These are phyloP conservation scores for Sphaerophoria rueppellii DNA, from an alignment of 2,888 invertebrate species.

Conservation along the genomic window DNA sequence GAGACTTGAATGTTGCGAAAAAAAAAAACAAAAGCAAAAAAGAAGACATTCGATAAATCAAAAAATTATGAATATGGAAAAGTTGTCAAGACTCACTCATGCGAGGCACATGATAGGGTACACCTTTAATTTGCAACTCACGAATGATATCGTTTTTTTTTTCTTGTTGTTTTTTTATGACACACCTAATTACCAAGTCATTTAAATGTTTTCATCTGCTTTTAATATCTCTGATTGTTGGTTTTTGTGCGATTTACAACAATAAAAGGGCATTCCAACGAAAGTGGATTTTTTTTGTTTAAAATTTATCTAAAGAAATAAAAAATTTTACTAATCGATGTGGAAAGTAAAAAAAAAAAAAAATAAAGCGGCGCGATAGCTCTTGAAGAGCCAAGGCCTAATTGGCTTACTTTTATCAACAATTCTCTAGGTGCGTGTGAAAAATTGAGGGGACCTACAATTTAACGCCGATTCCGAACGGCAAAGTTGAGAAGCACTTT, in stretches of 20 bases:
- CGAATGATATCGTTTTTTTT: background rate
- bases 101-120: slow-evolving; percentile 18
- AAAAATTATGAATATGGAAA: slow-evolving; percentile 17
- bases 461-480: too few relatives aligned
- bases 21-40: background rate
- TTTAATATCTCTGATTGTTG: background rate
- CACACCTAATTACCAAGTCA: slow-evolving; percentile 18
- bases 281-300: too few relatives aligned
- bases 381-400: too few relatives aligned
- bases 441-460: too few relatives aligned
- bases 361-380: too few relatives aligned
- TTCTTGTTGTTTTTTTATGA: background rate
- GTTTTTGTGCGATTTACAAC: background rate
- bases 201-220: background rate
- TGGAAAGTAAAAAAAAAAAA: too few relatives aligned
- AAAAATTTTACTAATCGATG: too few relatives aligned
- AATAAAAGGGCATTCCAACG: background rate
- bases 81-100: slow-evolving; percentile 8
- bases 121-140: slow-evolving; percentile 33
- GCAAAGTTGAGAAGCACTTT: too few relatives aligned
- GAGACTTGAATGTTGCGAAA: background rate
- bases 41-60: slow-evolving; percentile 5
- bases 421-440: too few relatives aligned
- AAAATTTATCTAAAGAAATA: too few relatives aligned
- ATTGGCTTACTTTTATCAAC: too few relatives aligned